A percentile compares a stretch with the other conserved stretches of the same genome.
Conservation (phyloP, 2,113 vertebrate species). For the Ailuropoda melanoleuca region DNA sequence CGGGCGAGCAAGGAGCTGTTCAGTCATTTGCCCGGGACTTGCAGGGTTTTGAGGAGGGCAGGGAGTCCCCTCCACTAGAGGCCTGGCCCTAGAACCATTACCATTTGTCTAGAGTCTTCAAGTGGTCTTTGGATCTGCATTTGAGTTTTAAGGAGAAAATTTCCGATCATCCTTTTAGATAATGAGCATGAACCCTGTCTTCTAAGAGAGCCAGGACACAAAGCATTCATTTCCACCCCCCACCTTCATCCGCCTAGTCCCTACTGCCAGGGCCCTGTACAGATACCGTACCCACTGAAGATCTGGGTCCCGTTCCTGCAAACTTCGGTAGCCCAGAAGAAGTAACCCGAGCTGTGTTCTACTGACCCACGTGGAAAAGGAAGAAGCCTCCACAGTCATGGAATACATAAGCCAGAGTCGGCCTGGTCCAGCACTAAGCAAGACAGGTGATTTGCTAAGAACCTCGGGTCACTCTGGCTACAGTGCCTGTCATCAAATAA, state of each 20-base stretch:
- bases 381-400: not conserved
- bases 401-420: not conserved
- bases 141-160: not conserved
- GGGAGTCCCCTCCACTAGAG: constrained; percentile 63
- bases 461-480: not conserved
- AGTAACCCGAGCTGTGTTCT: not conserved
- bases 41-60: constrained; percentile 87
- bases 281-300: constrained; percentile 28
- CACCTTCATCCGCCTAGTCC: not conserved
- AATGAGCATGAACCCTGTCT: constrained; percentile 67
- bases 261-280: constrained; percentile 48
- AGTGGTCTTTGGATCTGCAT: accelerated
- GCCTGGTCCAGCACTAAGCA: not conserved
- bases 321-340: not conserved
- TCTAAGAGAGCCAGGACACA: constrained; percentile 3
- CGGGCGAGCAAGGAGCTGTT: not conserved
- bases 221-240: constrained; percentile 65
- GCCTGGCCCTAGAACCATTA: not conserved
- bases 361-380: not conserved
- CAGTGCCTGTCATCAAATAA: not conserved
- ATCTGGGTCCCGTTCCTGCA: not conserved
- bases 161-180: not conserved
- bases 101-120: not conserved
- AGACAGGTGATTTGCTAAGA: not conserved
- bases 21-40: constrained; percentile 83